Conservation (phyloP, 2,113 vertebrate species). For the Percina caprodes region DNA sequence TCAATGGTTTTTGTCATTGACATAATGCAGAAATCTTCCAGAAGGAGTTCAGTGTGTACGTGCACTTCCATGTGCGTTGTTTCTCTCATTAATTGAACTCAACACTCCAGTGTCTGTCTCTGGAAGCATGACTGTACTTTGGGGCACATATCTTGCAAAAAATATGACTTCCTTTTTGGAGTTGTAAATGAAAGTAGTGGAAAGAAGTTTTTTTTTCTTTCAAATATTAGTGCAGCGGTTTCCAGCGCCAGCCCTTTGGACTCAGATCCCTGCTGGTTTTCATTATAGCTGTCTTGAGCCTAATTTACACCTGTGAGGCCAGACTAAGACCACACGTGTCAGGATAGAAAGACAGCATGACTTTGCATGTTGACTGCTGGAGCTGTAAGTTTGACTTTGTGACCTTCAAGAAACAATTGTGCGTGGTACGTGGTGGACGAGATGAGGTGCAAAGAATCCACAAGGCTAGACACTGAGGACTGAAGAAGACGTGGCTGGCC, state of each 20-base stretch:
- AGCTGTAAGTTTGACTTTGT: constrained; percentile 14
- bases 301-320: constrained; percentile 45
- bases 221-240: not conserved
- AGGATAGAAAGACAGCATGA: constrained; percentile 16
- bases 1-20: not conserved
- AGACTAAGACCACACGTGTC: not conserved
- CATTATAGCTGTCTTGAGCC: constrained; percentile 14
- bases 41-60: not conserved
- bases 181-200: too few species aligned
- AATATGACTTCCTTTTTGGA: too few species aligned
- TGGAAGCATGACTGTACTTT: fast-evolving
- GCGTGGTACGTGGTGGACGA: not conserved
- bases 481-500: not conserved
- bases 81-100: not conserved
- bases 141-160: not conserved
- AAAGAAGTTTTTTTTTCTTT: constrained; percentile 11
- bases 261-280: constrained; percentile 55
- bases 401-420: constrained; percentile 47
- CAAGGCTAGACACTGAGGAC: not conserved
- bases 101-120: not conserved
- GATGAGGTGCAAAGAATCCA: not conserved
- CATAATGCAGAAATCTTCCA: not conserved
- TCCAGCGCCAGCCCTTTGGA: not conserved
- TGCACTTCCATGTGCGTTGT: not conserved
- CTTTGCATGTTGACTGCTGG: constrained; percentile 9